A percentile compares a stretch with the other conserved stretches of the same genome.
Evolutionary conservation across 2,888 invertebrate species (phyloP).

Genomic region (Bembecia ichneumoniformis): DNA sequence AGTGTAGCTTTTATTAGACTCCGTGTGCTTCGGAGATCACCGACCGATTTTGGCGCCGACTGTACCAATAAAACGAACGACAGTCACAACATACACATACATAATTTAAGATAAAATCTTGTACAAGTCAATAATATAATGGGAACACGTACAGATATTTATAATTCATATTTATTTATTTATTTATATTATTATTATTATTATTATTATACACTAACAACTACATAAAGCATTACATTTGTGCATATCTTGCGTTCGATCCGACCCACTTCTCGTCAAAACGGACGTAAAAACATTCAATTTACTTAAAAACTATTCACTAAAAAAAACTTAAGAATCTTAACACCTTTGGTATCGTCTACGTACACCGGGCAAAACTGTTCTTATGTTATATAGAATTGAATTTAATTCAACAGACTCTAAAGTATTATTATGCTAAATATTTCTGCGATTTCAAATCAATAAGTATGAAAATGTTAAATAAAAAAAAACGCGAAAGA

Average conservation of each 20-base stretch:
- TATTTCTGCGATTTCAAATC: no score
- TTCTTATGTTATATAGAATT: not conserved
- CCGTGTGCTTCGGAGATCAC: no score
- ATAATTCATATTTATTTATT: conserved; percentile 17
- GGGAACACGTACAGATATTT: conserved; percentile 47
- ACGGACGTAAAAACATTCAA: conserved; percentile 4
- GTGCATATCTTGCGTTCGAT: conserved; percentile 33
- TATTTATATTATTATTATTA: conserved; percentile 15
- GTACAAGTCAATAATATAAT: conserved; percentile 24
- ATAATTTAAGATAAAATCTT: conserved; percentile 8
- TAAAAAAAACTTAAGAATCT: conserved; percentile 19
- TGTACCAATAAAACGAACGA: not conserved
- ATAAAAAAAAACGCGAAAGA: no score
- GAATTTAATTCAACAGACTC: no score
- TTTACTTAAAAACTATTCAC: not conserved
- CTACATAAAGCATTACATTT: conserved; percentile 64
- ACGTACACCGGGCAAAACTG: not conserved
- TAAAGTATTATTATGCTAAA: no score
- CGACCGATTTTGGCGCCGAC: no score
- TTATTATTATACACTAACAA: conserved; percentile 47
- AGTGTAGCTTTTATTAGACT: no score
- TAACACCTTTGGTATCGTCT: conserved; percentile 42
- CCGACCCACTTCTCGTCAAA: conserved; percentile 1
- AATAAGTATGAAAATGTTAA: no score
- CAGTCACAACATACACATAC: conserved; percentile 20